A percentile compares a stretch with the other conserved stretches of the same genome.
These are phyloP conservation scores for Corythornis madagascariensis DNA, from an alignment of 2,113 vertebrate genomes.

Conservation along the genomic window DNA sequence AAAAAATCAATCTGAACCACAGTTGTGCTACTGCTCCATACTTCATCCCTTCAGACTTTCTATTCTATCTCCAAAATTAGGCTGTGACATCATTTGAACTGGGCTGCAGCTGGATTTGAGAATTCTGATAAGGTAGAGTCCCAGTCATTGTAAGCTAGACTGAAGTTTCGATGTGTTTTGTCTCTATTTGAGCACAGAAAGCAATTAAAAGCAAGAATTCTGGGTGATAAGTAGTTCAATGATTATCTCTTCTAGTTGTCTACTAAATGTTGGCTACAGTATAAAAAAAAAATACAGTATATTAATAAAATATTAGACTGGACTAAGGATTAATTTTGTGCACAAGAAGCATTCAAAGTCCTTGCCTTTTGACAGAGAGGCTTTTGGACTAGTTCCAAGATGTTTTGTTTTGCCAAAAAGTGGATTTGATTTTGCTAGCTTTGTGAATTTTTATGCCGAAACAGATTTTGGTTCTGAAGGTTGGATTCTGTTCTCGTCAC, in stretches of 20 bases:
- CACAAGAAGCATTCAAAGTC: conserved; percentile 17
- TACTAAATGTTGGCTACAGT: not conserved
- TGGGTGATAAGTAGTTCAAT: not conserved
- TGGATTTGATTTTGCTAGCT: not conserved
- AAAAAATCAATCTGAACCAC: not conserved
- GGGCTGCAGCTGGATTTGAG: not conserved
- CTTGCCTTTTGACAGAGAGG: not conserved
- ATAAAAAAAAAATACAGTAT: not conserved
- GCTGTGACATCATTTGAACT: not conserved
- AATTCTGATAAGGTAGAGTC: not conserved
- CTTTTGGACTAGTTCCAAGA: conserved; percentile 53
- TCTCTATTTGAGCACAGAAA: not conserved
- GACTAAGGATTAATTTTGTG: not conserved
- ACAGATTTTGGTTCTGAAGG: not conserved
- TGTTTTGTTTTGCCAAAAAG: conserved; percentile 25
- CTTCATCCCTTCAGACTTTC: not conserved
- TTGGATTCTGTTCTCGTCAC: not conserved
- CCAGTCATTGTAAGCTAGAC: not conserved
- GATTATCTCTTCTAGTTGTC: not conserved
- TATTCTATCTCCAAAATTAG: not conserved
- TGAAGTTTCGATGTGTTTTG: not conserved
- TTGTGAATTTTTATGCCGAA: not conserved
- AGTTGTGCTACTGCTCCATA: not conserved
- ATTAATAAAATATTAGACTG: not conserved
- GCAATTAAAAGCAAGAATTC: not conserved